These are phyloP conservation scores for Lordiphosa fenestrarum DNA, from an alignment of 2,888 invertebrate genomes.

Conservation along the genomic window DNA sequence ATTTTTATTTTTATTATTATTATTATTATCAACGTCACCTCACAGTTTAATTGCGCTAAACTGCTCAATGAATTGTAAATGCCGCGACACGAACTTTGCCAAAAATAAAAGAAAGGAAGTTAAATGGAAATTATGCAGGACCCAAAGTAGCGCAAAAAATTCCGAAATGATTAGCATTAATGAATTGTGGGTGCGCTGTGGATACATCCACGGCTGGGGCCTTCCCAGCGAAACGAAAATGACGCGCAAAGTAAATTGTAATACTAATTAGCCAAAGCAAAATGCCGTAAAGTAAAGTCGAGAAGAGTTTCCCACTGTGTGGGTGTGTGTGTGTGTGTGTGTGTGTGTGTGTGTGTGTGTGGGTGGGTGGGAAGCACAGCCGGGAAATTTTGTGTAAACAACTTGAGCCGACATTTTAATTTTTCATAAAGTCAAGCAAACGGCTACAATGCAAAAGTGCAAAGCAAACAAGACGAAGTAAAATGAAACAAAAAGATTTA, in stretches of 20 bases:
- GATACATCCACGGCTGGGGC: constrained; percentile 29
- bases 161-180: constrained; percentile 74
- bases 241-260: constrained; percentile 61
- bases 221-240: constrained; percentile 40
- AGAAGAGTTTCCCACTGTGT: constrained; percentile 45
- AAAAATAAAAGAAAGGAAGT: constrained; percentile 6
- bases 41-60: constrained; percentile 71
- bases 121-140: constrained; percentile 48
- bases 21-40: constrained; percentile 45
- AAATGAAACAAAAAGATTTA: constrained; percentile 8
- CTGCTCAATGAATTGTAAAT: constrained; percentile 76
- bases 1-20: constrained; percentile 38
- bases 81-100: constrained; percentile 47
- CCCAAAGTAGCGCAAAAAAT: constrained; percentile 39
- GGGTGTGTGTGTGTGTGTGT: too few relatives aligned
- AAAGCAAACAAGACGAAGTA: constrained; percentile 37
- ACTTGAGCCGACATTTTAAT: constrained; percentile 66
- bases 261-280: constrained; percentile 68
- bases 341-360: too few relatives aligned
- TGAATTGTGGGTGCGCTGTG: constrained; percentile 44
- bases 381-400: constrained; percentile 64
- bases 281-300: constrained; percentile 55
- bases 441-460: constrained; percentile 41
- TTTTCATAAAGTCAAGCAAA: constrained; percentile 58
- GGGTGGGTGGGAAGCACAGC: constrained; percentile 21